A percentile compares a stretch with the other conserved stretches of the same genome.
phyloP scores from a whole-genome alignment of 2,888 invertebrate genomes.

The Eristalis intricaria region DNA sequence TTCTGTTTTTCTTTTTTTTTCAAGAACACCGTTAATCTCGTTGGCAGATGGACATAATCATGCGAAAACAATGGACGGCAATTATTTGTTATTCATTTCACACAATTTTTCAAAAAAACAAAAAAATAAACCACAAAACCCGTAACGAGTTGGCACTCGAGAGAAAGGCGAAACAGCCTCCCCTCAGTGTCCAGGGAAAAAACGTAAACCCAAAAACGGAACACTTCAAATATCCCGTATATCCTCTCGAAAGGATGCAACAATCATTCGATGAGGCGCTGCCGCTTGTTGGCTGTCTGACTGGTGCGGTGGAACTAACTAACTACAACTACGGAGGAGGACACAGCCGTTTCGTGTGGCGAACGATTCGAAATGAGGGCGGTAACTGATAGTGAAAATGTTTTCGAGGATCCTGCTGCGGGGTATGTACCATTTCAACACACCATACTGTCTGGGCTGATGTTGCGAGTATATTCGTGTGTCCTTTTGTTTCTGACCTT shows the following conservation, averaged over 20 bases:
- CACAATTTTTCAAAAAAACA: no score
- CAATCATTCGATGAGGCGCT: conserved; percentile 24
- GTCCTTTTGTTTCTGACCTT: conserved; percentile 67
- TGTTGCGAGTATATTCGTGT: conserved; percentile 36
- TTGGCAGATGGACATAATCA: conserved; percentile 1
- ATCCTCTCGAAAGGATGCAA: conserved; percentile 23
- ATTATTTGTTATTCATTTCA: background rate
- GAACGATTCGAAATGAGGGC: conserved; percentile 67
- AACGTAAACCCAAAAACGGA: background rate
- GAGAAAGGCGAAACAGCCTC: background rate
- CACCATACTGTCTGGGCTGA: conserved; percentile 55
- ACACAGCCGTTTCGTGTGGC: conserved; percentile 48
- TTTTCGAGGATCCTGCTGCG: conserved; percentile 54
- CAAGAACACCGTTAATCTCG: background rate
- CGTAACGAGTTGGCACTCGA: background rate
- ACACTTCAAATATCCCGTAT: background rate
- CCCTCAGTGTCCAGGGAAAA: background rate
- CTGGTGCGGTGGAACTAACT: background rate
- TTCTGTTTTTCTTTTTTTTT: background rate
- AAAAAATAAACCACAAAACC: background rate
- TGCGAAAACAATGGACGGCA: conserved; percentile 35
- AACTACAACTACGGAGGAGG: conserved; percentile 19
- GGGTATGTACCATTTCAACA: conserved; percentile 54
- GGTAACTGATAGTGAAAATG: conserved; percentile 67
- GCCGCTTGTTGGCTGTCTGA: background rate